Base-by-base conservation (phyloP, 2,888 invertebrate genomes). In the Ochropleura plecta region DNA sequence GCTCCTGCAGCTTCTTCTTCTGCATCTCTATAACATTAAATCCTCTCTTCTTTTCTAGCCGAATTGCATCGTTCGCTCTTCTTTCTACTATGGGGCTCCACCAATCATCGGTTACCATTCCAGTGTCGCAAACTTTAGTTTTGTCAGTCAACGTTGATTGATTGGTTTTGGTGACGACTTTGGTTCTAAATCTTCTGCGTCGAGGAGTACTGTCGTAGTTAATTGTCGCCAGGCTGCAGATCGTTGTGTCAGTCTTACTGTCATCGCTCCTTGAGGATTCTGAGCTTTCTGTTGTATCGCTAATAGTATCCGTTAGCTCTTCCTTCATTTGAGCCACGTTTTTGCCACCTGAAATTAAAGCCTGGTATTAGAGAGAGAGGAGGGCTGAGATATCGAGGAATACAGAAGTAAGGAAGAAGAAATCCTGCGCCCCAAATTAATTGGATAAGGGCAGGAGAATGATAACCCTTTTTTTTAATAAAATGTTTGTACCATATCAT, bases 61-160 rank as follows among this genome's bases (percentile, higher is more conserved):
- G 10, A 8, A 73, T 73, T n/a, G 30, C 30, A 6, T 70, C 48
- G 5, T 90, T 51, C 3, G 10, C 53, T 69, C 49, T 94, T 77
- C 85, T 92, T 51, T 95, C 94, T 0, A 91, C 40, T 4, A 94
- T 83, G 0, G 95, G 94, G 81, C 93, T 94, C 94, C 95, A 95
- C 94, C 95, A 95, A 73, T 94, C 94, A 18, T 88, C 81, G 0
- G 93, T 94, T 0, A 86, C 60, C 0, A 94, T 94, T 55, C 93
- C 93, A 0, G 90, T 91, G 60, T 94, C 91, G 53, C 90, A 86
- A 1, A 89, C 63, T 2, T 42, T 83, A 1, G 86, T 70, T 49
- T 65, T 86, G 0, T 93, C 91, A 0, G 92, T 93, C 0, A 79
- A 49, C 1, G 92, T 93, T 0, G 90, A 88, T 67, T 88, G 91